Percentiles rank a stretch among this genome's conserved stretches.
Conservation (phyloP, 2,888 invertebrate species). For the Orthonychiurus folsomi region DNA sequence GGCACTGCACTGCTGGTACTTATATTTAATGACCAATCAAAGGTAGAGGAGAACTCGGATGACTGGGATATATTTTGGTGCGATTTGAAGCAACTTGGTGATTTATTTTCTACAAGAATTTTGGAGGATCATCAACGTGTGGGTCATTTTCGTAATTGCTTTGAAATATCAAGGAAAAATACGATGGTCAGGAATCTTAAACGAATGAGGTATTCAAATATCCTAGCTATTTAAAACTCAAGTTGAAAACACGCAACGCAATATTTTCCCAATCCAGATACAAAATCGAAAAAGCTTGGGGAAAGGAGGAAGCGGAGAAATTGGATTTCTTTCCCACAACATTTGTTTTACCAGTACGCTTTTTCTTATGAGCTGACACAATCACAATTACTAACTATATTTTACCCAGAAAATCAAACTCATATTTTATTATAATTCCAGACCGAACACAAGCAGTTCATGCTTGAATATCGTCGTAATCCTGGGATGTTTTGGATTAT, state of each 20-base stretch:
- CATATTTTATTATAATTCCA: constrained; percentile 33
- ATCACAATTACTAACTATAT: constrained; percentile 19
- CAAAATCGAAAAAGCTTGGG: constrained; percentile 29
- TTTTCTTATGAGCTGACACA: no score
- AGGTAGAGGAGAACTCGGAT: constrained; percentile 43
- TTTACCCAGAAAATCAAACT: no score
- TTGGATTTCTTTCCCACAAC: constrained; percentile 53
- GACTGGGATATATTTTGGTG: constrained; percentile 56
- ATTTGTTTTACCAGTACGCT: constrained; percentile 54
- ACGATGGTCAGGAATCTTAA: constrained; percentile 52
- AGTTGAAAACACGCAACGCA: neutral
- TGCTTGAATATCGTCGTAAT: constrained; percentile 53
- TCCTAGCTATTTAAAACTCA: neutral
- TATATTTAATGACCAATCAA: no score
- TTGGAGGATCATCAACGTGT: constrained; percentile 49
- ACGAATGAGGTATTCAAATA: constrained; percentile 43
- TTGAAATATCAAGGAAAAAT: constrained; percentile 55
- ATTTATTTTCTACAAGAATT: constrained; percentile 43
- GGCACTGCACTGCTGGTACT: no score
- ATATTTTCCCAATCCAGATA: constrained; percentile 18
- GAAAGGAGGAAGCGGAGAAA: constrained; percentile 45
- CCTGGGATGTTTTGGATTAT: constrained; percentile 54
- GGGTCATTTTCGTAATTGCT: constrained; percentile 55
- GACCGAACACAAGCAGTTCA: constrained; percentile 54
- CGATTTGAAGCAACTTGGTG: constrained; percentile 51